Conservation (phyloP, 2,797 vertebrate species). For the Apogon hyalosoma region DNA sequence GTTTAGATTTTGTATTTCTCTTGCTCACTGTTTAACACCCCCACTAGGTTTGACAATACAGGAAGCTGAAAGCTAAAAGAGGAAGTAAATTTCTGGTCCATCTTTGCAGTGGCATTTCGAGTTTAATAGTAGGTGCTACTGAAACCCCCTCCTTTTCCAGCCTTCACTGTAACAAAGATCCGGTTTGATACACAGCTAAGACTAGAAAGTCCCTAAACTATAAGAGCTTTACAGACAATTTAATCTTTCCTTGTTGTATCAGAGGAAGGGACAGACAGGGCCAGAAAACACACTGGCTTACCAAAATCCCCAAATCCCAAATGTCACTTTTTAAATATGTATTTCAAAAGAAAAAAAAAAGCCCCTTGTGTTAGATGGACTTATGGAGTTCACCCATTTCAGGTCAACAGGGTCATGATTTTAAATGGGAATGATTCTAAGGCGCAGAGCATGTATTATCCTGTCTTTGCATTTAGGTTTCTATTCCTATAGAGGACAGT, state of each 20-base stretch:
- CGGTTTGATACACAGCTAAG: conserved; percentile 29
- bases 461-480: conserved; percentile 20
- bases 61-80: conserved; percentile 58
- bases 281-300: conserved; percentile 55
- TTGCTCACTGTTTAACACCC: background rate
- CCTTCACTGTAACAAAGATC: conserved; percentile 23
- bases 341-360: conserved; percentile 25
- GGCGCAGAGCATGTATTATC: conserved; percentile 23
- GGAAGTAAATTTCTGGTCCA: conserved; percentile 45
- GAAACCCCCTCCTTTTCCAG: conserved; percentile 51
- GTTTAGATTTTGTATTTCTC: conserved; percentile 17
- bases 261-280: conserved; percentile 31
- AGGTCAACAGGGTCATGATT: conserved; percentile 43
- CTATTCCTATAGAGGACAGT: conserved; percentile 14
- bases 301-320: conserved; percentile 65
- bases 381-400: conserved; percentile 58
- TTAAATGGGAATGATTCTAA: conserved; percentile 36
- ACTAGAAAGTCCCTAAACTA: conserved; percentile 49
- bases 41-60: background rate
- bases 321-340: conserved; percentile 44
- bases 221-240: conserved; percentile 42
- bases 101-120: conserved; percentile 29
- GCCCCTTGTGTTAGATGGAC: conserved; percentile 26
- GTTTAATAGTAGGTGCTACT: conserved; percentile 6
- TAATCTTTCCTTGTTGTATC: conserved; percentile 47